A percentile compares a stretch with the other conserved stretches of the same genome.
phyloP scores from a whole-genome alignment of 2,797 vertebrate genomes.

The Pantherophis vulpinus region DNA sequence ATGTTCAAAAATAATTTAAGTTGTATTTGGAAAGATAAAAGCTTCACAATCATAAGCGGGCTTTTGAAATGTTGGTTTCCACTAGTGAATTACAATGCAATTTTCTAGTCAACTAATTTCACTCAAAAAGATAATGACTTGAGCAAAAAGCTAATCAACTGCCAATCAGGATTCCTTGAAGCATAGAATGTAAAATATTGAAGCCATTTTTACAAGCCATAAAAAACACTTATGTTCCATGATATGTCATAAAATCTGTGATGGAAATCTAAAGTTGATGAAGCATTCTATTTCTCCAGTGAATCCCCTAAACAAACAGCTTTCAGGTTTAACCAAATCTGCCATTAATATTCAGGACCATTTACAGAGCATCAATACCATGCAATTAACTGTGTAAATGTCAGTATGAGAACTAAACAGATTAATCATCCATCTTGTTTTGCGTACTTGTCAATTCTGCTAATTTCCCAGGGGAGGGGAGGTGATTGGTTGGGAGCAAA shows the following conservation, averaged over 20 bases:
- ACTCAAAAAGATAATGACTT: slow-evolving; percentile 91
- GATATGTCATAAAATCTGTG: slow-evolving; percentile 66
- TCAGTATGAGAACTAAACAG: slow-evolving; percentile 65
- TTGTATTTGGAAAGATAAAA: slow-evolving; percentile 68
- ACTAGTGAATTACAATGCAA: slow-evolving; percentile 85
- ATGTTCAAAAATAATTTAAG: slow-evolving; percentile 60
- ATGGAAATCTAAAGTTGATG: slow-evolving; percentile 67
- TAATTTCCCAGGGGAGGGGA: slow-evolving; percentile 41
- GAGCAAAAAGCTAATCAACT: slow-evolving; percentile 95
- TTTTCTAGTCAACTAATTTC: slow-evolving; percentile 93
- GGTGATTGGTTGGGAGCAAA: slow-evolving; percentile 1
- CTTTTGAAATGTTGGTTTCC: slow-evolving; percentile 67
- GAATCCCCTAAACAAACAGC: slow-evolving; percentile 70
- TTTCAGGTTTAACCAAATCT: slow-evolving; percentile 63
- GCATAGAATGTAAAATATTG: slow-evolving; percentile 86
- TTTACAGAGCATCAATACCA: slow-evolving; percentile 71
- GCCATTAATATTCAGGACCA: slow-evolving; percentile 74
- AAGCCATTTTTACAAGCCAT: slow-evolving; percentile 77
- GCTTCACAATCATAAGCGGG: slow-evolving; percentile 63
- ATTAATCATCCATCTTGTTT: slow-evolving; percentile 62
- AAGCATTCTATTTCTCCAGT: slow-evolving; percentile 68
- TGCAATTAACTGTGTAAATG: slow-evolving; percentile 76
- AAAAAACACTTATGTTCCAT: slow-evolving; percentile 73
- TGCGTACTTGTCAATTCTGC: slow-evolving; percentile 51
- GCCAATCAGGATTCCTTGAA: slow-evolving; percentile 89